Base-by-base conservation (phyloP, 2,113 vertebrate species). In the Dicerorhinus sumatrensis region DNA sequence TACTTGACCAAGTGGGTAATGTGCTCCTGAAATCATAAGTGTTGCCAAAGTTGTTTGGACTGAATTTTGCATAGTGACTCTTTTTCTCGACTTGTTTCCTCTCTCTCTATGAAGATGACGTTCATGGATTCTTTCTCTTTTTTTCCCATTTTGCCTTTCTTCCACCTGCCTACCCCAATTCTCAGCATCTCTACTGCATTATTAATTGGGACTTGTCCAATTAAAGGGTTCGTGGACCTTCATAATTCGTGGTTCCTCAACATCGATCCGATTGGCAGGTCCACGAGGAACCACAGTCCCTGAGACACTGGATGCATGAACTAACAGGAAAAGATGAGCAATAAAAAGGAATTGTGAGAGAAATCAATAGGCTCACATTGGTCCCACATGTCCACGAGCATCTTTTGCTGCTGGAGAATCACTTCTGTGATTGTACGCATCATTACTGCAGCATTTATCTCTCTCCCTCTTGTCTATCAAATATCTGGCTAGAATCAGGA, bases 151-250 rank as follows among this genome's bases (percentile, higher is more conserved):
- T 54, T 46, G 29, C 16, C 12, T 90, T 89, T 92, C 23, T 14
- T 62, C 51, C 3, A 42, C 18, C 36, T 84, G 12, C 46, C 39
- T 39, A 16, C 2, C 21, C 29, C 62, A 31, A 63, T 73, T 85
- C 79, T 73, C 94, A 89, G 86, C 62, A 96, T 96, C 88, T 98
- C 42, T 72, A 46, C 94, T 98, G 72, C 90, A 98, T 98, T 98
- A 98, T 98, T 98, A 98, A 98, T 96, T 92, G 93, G 56, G 62
- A 75, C 89, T 98, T 97, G 88, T 94, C 97, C 98, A 98, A 98
- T 98, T 98, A 98, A 98, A 98, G 73, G 86, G 77, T 83, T 97
- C 89, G 87, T 86, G 58, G 31, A 0, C 81, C 83, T 98, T 98
- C 97, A 94, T 98, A 98, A 97, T 98, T 98, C 96, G 98, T 97